Evolutionary conservation across 2,113 vertebrate genomes (phyloP).

Genomic region (Perccottus glenii): DNA sequence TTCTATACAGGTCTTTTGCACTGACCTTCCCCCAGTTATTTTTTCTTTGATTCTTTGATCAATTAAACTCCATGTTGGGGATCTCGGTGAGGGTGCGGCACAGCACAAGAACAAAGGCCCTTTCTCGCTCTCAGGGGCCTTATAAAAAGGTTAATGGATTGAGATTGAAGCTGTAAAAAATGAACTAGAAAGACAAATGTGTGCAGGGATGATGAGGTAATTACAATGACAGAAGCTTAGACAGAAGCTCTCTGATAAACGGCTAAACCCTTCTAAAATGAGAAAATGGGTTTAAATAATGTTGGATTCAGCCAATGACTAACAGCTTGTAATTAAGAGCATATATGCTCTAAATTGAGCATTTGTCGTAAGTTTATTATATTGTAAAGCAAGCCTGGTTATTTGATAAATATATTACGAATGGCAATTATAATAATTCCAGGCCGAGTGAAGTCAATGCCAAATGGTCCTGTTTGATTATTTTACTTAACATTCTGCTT

Average conservation of each 20-base stretch:
- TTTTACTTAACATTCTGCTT: background rate
- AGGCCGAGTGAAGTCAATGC: background rate
- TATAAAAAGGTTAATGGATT: constrained; percentile 58
- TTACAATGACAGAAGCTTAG: constrained; percentile 37
- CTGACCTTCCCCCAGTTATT: constrained; percentile 21
- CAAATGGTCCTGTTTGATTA: constrained; percentile 5
- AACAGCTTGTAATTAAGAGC: constrained; percentile 41
- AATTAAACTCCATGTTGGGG: constrained; percentile 45
- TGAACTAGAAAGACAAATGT: constrained; percentile 39
- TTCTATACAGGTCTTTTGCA: constrained; percentile 14
- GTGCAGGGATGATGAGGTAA: constrained; percentile 29
- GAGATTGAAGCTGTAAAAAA: constrained; percentile 49
- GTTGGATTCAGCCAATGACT: constrained; percentile 27
- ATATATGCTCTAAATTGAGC: constrained; percentile 33
- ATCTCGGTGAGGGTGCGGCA: constrained; percentile 11
- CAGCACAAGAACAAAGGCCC: constrained; percentile 42
- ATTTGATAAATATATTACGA: constrained; percentile 13
- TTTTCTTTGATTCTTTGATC: constrained; percentile 46
- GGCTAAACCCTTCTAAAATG: constrained; percentile 34
- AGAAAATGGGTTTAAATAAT: constrained; percentile 31
- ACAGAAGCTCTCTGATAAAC: constrained; percentile 31
- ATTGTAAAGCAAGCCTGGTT: background rate
- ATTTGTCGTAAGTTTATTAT: constrained; percentile 19
- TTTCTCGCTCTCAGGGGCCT: constrained; percentile 17
- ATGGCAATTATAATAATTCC: constrained; percentile 1